These are phyloP conservation scores for Drosophila orosa DNA, from an alignment of 1,140 invertebrate species.

Conservation along the genomic window DNA sequence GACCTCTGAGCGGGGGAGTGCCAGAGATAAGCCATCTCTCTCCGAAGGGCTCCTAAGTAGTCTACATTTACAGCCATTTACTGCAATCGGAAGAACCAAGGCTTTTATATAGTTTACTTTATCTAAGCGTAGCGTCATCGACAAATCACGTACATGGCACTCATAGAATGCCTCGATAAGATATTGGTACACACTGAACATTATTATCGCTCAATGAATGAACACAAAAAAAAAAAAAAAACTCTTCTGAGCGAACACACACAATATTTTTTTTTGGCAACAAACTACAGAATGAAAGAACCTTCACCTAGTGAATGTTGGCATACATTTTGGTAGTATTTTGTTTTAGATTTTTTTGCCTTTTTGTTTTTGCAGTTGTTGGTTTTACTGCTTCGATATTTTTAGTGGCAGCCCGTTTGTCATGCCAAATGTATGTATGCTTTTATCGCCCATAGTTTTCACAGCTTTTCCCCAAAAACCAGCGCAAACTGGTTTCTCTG, in stretches of 20 bases:
- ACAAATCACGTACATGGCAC: slow-evolving; percentile 44
- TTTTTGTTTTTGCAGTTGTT: slow-evolving; percentile 10
- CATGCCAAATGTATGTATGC: slow-evolving; percentile 57
- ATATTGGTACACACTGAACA: slow-evolving; percentile 45
- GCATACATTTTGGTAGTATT: slow-evolving; percentile 65
- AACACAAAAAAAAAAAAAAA: slow-evolving; percentile 21
- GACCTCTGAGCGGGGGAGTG: slow-evolving; percentile 18
- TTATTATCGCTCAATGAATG: slow-evolving; percentile 41
- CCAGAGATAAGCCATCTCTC: slow-evolving; percentile 11
- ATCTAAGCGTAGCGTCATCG: slow-evolving; percentile 32
- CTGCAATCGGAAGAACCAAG: slow-evolving; percentile 15
- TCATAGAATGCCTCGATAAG: slow-evolving; percentile 49
- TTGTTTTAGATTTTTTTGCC: slow-evolving; percentile 45
- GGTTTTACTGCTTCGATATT: slow-evolving; percentile 46
- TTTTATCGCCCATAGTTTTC: slow-evolving; percentile 51
- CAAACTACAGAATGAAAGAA: slow-evolving; percentile 45
- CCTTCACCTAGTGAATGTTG: slow-evolving; percentile 70
- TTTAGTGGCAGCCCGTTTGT: slow-evolving; percentile 46
- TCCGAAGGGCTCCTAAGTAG: slow-evolving; percentile 11
- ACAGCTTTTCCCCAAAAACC: slow-evolving; percentile 29
- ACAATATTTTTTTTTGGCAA: slow-evolving; percentile 46
- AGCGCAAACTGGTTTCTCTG: slow-evolving; percentile 29
- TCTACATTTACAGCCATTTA: slow-evolving; percentile 26
- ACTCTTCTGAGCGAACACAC: slow-evolving; percentile 13
- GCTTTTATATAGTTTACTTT: slow-evolving; percentile 19